Evolutionary conservation across 2,888 invertebrate species (phyloP).

Genomic region (Oxycera nigricornis): DNA sequence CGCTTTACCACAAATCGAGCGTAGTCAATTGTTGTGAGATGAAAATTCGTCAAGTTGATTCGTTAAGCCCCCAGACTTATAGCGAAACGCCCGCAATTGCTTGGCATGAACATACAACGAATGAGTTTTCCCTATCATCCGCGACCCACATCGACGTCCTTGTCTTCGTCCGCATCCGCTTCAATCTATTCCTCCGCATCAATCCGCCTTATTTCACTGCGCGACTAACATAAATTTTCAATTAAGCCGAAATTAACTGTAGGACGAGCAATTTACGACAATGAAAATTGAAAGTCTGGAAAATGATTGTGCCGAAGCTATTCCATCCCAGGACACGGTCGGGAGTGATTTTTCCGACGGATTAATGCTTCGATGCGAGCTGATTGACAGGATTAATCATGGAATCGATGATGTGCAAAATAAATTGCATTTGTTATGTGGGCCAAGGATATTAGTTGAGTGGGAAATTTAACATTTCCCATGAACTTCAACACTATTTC

Average conservation of each 20-base stretch:
- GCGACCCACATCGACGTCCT: neutral
- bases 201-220: neutral
- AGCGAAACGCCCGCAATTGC: neutral
- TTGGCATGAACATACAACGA: neutral
- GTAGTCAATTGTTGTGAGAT: neutral
- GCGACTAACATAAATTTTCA: constrained; percentile 39
- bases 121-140: neutral
- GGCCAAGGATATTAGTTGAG: too few species aligned
- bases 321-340: too few species aligned
- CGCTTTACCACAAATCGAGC: neutral
- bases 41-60: constrained; percentile 12
- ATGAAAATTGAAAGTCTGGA: constrained; percentile 28
- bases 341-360: too few species aligned
- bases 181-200: neutral
- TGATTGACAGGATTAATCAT: too few species aligned
- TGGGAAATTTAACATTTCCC: too few species aligned
- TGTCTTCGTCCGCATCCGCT: neutral
- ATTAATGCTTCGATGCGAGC: too few species aligned
- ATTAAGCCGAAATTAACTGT: constrained; percentile 39
- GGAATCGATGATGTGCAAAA: too few species aligned
- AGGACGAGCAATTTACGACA: constrained; percentile 27
- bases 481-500: too few species aligned
- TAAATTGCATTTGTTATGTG: too few species aligned
- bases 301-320: neutral
- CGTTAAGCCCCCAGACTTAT: neutral